Evolutionary conservation across 2,888 invertebrate genomes (phyloP), one percentile per base, ranked within the genome.

Genomic region (Drosophila anomalata): DNA sequence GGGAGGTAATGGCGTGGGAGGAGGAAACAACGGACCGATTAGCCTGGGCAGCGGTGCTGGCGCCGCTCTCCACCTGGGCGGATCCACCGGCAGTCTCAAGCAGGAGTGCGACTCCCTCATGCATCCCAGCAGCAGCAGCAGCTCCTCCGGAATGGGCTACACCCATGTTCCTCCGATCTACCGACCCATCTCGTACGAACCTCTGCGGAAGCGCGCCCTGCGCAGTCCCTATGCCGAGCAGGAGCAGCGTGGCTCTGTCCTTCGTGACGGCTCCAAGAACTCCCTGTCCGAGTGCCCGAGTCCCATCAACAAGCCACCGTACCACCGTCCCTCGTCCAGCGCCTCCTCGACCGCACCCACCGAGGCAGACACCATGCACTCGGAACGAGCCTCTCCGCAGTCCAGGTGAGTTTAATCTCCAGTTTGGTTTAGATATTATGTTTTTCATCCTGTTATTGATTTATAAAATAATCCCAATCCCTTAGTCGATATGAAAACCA

Each of bases 161-260:
- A 56, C 60, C 29, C 57, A 92, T 77, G 89, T 90, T 80, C 92
- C 90, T 79, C 92, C 89, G 88, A 91, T 91, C 78, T 92, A 91
- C 87, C 91, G 90, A 75, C 92, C 90, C 78, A 88, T 90, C 76
- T 90, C 89, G 31, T 92, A 91, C 69, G 93, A 93, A 76, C 90
- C 92, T 65, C 89, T 92, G 56, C 90, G 93, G 91, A 95, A 94
- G 89, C 92, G 93, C 78, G 92, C 93, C 74, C 91, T 93, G 81
- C 93, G 93, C 81, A 94, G 91, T 91, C 94, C 92, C n/a, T 92
- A 90, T 72, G 89, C 89, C 69, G 92, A 92, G 62, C 92, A 91
- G 77, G 92, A 92, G 69, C 91, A 93, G 63, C 92, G 95, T 76
- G 95, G 94, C 48, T 95, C 95, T 71, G 95, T 95, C 17, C 90